Base-by-base conservation (phyloP, 1,140 invertebrate species). In the Cherax quadricarinatus region DNA sequence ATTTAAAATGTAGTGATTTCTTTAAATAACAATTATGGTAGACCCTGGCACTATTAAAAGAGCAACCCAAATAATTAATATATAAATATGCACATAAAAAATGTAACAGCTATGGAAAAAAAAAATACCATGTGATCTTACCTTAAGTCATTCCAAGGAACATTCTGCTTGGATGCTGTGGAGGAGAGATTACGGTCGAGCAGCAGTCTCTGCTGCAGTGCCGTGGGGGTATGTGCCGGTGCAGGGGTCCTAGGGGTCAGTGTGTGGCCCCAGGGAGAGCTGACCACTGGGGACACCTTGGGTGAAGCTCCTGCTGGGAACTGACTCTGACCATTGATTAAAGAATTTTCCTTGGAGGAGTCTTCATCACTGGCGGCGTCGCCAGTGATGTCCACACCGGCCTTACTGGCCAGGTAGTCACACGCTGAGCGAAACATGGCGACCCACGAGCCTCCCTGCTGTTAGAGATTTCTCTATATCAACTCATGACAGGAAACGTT, bases 81-180 rank as follows among this genome's bases (percentile, higher is more conserved):
- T 41, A 41, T 41, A 41, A 41, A 41, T 41, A 41, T 41, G 30
- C 30, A 41, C 30, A 41, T 41, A 41, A 41, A 41, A 41, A 41
- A 41, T 41, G 30, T 41, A 41, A 41, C 30, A 41, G 30, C 30
- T 41, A 41, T 41, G 30, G 30, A 41, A 41, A 41, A 41, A 41
- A 41, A 41, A 41, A 41, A 41, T 41, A 41, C 30, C 14, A 6
- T 57, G 53, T 14, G 14, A 57, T 57, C 79, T 83, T 62, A 89
- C 87, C 87, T 89, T 18, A 89, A 49, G 41, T 89, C 87, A 51
- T 82, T 89, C 87, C 87, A 89, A 1, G 87, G 87, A 30, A 89
- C 87, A 7, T 49, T 82, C 60, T 89, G 87, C 60, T 89, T 89
- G 14, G 78, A 4, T 3, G 87, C 10, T 0, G 87, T 80, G 24